phyloP scores from a whole-genome alignment of 2,113 vertebrate genomes.

The Carassius gibelio region DNA sequence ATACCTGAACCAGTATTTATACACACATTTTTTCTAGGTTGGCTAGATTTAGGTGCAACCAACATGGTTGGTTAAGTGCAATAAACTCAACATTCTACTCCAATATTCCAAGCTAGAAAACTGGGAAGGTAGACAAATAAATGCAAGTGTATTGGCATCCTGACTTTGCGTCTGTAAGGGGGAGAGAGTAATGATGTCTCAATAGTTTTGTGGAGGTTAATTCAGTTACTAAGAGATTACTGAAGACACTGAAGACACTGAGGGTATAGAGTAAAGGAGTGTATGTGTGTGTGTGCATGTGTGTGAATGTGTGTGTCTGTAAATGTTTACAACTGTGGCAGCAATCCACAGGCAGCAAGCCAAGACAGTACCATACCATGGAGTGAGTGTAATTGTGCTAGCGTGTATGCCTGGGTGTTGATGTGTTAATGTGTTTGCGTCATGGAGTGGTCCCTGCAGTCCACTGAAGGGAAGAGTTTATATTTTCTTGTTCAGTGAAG shows the following conservation, averaged over 20 bases:
- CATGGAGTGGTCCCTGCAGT: constrained; percentile 69
- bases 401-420: constrained; percentile 51
- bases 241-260: constrained; percentile 5
- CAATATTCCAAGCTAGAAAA: background rate
- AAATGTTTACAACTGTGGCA: constrained; percentile 26
- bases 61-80: background rate
- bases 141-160: background rate
- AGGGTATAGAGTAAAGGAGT: background rate
- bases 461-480: constrained; percentile 73
- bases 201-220: constrained; percentile 22
- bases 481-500: constrained; percentile 67
- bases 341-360: constrained; percentile 12
- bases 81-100: background rate
- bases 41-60: background rate
- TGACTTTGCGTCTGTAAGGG: background rate
- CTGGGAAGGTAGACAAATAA: background rate
- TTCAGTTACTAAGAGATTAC: background rate
- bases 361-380: constrained; percentile 20
- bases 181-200: constrained; percentile 10
- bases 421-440: constrained; percentile 48
- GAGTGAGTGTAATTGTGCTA: background rate
- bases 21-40: background rate
- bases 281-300: background rate
- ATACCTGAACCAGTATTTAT: no score
- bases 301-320: background rate